A percentile compares a stretch with the other conserved stretches of the same genome.
These are phyloP conservation scores for Halocaridina rubra DNA, from an alignment of 2,888 invertebrate genomes.

Conservation along the genomic window DNA sequence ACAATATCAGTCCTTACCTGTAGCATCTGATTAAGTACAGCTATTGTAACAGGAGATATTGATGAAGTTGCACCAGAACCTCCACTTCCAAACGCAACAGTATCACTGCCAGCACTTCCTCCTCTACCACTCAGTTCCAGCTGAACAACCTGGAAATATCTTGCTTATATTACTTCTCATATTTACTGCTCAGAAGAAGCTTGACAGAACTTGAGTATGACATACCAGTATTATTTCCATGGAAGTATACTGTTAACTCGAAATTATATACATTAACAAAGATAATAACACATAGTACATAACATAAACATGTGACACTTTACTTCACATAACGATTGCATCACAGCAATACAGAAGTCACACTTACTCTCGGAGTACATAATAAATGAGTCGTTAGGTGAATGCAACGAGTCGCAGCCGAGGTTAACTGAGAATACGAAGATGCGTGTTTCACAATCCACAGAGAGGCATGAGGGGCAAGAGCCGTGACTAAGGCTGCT, in stretches of 20 bases:
- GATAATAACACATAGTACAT: too few species aligned
- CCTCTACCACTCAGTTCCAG: conserved; percentile 34
- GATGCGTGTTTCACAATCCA: conserved; percentile 56
- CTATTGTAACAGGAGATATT: conserved; percentile 21
- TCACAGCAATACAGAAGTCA: too few species aligned
- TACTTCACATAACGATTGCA: too few species aligned
- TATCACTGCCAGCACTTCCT: background rate
- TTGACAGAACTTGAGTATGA: too few species aligned
- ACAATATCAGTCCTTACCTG: background rate
- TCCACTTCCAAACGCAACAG: background rate
- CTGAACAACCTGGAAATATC: conserved; percentile 31
- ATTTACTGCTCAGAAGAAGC: too few species aligned
- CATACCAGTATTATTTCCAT: too few species aligned
- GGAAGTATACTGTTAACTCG: too few species aligned
- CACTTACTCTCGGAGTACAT: conserved; percentile 38
- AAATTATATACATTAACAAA: too few species aligned
- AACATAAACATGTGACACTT: too few species aligned
- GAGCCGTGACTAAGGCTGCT: conserved; percentile 50
- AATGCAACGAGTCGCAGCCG: conserved; percentile 48
- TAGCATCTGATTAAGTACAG: conserved; percentile 35
- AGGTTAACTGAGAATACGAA: conserved; percentile 48
- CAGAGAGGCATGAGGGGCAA: conserved; percentile 46
- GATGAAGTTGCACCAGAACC: background rate
- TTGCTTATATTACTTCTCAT: too few species aligned
- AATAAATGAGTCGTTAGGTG: conserved; percentile 56